phyloP scores from a whole-genome alignment of 53 echinoderm and acorn worm genomes.

The Zoroaster sp. region DNA sequence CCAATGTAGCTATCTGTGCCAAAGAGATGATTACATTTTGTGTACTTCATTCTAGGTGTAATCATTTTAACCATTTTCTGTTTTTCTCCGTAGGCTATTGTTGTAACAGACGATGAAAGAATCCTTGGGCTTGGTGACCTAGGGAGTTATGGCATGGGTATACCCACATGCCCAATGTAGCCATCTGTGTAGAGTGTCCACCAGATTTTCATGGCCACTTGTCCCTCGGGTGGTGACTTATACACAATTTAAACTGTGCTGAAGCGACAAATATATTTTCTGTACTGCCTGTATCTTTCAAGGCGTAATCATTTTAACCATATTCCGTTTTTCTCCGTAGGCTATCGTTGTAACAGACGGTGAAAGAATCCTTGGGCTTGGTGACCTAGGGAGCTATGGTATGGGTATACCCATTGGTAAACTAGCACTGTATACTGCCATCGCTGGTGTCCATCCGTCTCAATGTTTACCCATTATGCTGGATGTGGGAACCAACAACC shows the following conservation, averaged over 20 bases:
- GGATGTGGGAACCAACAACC: constrained; percentile 92
- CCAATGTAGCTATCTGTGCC: too few species aligned
- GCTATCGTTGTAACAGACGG: constrained; percentile 96
- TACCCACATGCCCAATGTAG: too few species aligned
- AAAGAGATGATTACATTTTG: too few species aligned
- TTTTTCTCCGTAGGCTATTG: constrained; percentile 75
- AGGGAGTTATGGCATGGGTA: constrained; percentile 97
- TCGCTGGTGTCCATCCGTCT: constrained; percentile 91
- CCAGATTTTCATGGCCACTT: too few species aligned
- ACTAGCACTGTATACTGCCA: constrained; percentile 94
- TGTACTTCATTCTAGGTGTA: too few species aligned
- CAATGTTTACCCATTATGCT: constrained; percentile 87
- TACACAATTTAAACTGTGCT: too few species aligned
- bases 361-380: constrained; percentile 90
- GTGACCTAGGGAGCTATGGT: constrained; percentile 94
- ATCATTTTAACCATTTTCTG: too few species aligned
- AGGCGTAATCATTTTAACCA: too few species aligned
- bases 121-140: constrained; percentile 96
- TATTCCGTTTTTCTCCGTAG: constrained; percentile 56
- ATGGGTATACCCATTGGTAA: constrained; percentile 99
- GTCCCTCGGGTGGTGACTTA: too few species aligned
- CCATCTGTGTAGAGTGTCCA: too few species aligned
- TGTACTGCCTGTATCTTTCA: too few species aligned
- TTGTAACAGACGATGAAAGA: constrained; percentile 92
- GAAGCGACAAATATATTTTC: too few species aligned